A percentile compares a stretch with the other conserved stretches of the same genome.
These are phyloP conservation scores for Nowickia ferox DNA, from an alignment of 2,888 invertebrate species.

Conservation along the genomic window DNA sequence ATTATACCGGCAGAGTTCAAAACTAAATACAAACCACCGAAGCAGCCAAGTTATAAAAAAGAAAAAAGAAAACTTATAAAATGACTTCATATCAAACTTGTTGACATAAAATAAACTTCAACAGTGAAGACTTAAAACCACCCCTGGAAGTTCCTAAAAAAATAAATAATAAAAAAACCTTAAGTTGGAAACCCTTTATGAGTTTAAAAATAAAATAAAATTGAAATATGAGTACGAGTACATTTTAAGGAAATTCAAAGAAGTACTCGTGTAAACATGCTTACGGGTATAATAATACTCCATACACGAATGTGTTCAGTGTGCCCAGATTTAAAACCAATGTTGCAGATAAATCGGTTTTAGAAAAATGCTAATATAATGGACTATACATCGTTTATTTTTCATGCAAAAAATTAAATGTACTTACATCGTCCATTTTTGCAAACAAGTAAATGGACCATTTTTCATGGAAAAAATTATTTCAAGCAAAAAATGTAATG, in stretches of 20 bases:
- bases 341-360: too few species aligned
- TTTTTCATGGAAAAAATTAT: too few species aligned
- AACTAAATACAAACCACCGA: neutral
- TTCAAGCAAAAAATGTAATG: too few species aligned
- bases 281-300: too few species aligned
- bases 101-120: constrained; percentile 73
- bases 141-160: neutral
- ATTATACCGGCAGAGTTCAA: constrained; percentile 29
- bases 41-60: neutral
- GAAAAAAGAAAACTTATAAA: constrained; percentile 21
- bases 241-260: neutral
- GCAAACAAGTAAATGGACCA: too few species aligned
- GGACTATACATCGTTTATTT: too few species aligned
- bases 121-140: constrained; percentile 29
- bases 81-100: constrained; percentile 49
- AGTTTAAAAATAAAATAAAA: constrained; percentile 4
- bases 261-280: too few species aligned
- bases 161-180: neutral
- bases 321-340: too few species aligned
- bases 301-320: too few species aligned
- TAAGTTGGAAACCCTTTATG: constrained; percentile 4
- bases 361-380: too few species aligned
- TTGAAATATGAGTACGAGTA: neutral
- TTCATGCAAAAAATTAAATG: too few species aligned
- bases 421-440: too few species aligned